These are phyloP conservation scores for Puma concolor DNA, from an alignment of 2,113 vertebrate genomes.

Conservation along the genomic window DNA sequence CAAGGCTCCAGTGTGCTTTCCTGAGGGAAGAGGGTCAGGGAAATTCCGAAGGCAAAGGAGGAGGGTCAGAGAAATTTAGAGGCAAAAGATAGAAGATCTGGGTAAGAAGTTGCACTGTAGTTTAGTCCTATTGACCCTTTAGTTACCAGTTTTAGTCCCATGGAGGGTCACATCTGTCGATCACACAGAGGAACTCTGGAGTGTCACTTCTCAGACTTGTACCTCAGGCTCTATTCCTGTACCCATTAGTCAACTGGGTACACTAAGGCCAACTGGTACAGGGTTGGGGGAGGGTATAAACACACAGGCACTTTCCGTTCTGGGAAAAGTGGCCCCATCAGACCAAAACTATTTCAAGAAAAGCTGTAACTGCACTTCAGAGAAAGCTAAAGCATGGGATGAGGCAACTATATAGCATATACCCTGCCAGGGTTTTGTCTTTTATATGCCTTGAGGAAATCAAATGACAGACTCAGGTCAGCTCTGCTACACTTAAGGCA, in stretches of 20 bases:
- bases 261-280: background rate
- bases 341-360: background rate
- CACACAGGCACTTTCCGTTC: background rate
- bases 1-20: background rate
- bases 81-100: background rate
- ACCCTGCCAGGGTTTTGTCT: background rate
- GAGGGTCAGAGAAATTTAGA: background rate
- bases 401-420: background rate
- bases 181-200: background rate
- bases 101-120: background rate
- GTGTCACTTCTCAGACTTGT: background rate
- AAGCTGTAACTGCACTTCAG: background rate
- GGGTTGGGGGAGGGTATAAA: background rate
- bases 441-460: background rate
- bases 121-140: background rate
- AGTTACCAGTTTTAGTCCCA: background rate
- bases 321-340: background rate
- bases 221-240: background rate
- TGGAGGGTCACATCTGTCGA: rapidly evolving
- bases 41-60: background rate
- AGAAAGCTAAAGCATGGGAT: background rate
- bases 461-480: background rate
- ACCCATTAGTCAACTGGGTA: background rate
- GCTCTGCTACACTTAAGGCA: background rate
- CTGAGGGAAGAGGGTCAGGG: background rate